Conservation (phyloP, 2,888 invertebrate species). For the Pammene fasciana region DNA sequence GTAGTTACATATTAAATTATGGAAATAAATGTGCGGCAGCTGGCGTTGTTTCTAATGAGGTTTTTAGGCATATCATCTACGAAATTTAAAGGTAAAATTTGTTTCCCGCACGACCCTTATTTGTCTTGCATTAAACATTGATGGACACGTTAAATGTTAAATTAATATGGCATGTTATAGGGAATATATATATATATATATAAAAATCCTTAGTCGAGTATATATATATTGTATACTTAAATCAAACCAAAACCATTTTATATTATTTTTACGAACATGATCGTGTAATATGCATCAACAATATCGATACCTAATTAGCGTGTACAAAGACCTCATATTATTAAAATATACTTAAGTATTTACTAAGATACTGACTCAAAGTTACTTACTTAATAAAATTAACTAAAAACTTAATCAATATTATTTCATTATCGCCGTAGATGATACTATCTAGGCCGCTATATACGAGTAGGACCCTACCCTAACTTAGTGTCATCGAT, state of each 20-base stretch:
- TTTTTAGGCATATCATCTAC: too few species aligned
- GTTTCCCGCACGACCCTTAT: too few species aligned
- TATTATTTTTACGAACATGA: neutral
- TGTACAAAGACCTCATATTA: conserved; percentile 61
- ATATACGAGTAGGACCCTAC: too few species aligned
- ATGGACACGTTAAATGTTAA: too few species aligned
- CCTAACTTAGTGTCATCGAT: too few species aligned
- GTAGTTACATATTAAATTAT: too few species aligned
- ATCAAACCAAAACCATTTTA: neutral
- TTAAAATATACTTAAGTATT: conserved; percentile 56
- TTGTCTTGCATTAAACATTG: too few species aligned
- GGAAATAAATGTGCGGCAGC: too few species aligned
- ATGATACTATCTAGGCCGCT: neutral
- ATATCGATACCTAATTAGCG: conserved; percentile 58
- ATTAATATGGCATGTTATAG: too few species aligned
- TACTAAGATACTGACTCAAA: conserved; percentile 70
- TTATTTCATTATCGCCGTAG: conserved; percentile 29
- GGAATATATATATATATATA: too few species aligned
- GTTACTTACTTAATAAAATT: conserved; percentile 63
- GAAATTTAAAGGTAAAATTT: too few species aligned
- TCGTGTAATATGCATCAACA: conserved; percentile 54
- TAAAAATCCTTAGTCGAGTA: neutral
- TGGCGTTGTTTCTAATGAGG: too few species aligned
- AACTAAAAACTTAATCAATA: conserved; percentile 63
- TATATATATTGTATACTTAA: neutral